Evolutionary conservation across 2,113 vertebrate genomes (phyloP).

Genomic region (Ploceus nigricollis): DNA sequence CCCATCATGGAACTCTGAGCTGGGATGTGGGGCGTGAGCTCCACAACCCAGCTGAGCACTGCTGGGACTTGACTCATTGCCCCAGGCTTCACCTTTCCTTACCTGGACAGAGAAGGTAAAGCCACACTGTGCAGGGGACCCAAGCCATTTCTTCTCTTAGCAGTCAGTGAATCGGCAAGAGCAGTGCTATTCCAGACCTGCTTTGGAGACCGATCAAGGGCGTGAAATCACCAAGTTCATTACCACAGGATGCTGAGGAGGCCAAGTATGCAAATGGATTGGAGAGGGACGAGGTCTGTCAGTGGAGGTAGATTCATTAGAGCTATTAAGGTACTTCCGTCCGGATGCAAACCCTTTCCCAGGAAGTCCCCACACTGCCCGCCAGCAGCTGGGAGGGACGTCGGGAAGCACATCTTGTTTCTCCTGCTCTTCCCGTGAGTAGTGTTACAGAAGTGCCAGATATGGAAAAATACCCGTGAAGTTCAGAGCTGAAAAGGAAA

Average conservation of each 20-base stretch:
- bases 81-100: not conserved
- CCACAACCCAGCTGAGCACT: rapidly evolving
- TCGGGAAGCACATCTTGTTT: conserved; percentile 2
- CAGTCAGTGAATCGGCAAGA: not conserved
- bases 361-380: conserved; percentile 24
- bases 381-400: not conserved
- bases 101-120: not conserved
- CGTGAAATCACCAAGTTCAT: not conserved
- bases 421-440: conserved; percentile 7
- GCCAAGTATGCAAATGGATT: conserved; percentile 8
- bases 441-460: not conserved
- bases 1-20: not conserved
- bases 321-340: conserved; percentile 21
- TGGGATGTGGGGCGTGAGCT: rapidly evolving
- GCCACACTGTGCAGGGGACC: rapidly evolving
- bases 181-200: not conserved
- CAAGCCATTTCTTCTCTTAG: not conserved
- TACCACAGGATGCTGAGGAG: not conserved
- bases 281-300: not conserved
- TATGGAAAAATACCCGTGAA: not conserved
- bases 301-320: conserved; percentile 12
- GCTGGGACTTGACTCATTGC: rapidly evolving
- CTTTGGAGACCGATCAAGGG: not conserved
- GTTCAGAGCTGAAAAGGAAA: not conserved
- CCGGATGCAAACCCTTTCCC: not conserved